Evolutionary conservation across 2,797 vertebrate species (phyloP), one percentile per base, ranked within the genome.

Genomic region (Syngnathus rostellatus): DNA sequence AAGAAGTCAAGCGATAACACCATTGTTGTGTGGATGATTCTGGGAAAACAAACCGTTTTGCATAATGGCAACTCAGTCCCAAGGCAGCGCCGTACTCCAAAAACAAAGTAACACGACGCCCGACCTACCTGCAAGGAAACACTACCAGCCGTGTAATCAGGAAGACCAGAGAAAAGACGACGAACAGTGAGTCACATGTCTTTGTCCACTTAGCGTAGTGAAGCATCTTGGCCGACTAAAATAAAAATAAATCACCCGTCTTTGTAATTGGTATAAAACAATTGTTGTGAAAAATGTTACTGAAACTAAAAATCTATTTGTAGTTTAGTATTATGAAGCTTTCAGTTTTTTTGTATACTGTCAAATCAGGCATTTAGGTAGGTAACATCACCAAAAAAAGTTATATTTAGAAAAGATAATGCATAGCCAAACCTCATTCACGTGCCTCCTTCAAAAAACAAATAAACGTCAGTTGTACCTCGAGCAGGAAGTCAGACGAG

Each of bases 181-280:
- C 81, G 73, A 96, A 95, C 70, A 96, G 85, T 2, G 76, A 62
- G 77, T 96, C 91, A 45, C 93, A 95, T 0, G 82, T 91, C 67
- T 65, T 91, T 11, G 87, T 91, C 94, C 93, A 93, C 68, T 89
- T 90, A 2, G 89, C 92, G 16, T 97, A 97, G 82, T 94, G 93
- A 67, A 94, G 88, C 90, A 96, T 93, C 86, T 97, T 97, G 21
- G 92, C 92, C 72, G 89, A 92, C 95, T 96, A 11, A 68, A 10
- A n/a, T n/a, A n/a, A 59, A 41, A 40, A 41, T 5, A 23, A 43
- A 31, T 31, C 31, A 31, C 31, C 31, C 31, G 31, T 31, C 31
- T 31, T 31, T 31, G 39, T 40, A 3, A 45, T 10, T 3, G 8
- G 43, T 14, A 12, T 14, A 45, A 45, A 14, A 45, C 11, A 12